phyloP scores from a whole-genome alignment of 2,797 vertebrate species.

The Delichon dasypus region DNA sequence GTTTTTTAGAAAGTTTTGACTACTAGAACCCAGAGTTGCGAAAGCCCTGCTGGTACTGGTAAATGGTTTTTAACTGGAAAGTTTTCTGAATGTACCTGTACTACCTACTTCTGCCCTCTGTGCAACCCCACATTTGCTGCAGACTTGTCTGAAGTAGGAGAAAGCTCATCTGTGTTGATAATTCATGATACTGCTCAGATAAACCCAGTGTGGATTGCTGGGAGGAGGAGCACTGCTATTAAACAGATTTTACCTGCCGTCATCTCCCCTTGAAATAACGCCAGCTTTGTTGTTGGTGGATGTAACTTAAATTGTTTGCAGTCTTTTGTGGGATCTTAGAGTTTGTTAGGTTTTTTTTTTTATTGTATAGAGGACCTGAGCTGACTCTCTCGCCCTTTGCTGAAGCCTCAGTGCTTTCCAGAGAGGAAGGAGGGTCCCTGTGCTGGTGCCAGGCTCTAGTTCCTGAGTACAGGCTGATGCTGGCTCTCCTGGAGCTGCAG shows the following conservation, averaged over 20 bases:
- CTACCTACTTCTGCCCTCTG: background rate
- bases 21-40: background rate
- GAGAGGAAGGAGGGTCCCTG: background rate
- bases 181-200: background rate
- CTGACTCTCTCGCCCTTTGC: background rate
- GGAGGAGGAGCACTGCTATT: background rate
- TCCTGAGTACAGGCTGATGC: background rate
- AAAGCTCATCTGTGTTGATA: background rate
- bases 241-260: background rate
- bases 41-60: background rate
- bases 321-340: background rate
- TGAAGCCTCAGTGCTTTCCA: background rate
- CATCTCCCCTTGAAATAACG: background rate
- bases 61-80: background rate
- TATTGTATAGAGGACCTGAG: background rate
- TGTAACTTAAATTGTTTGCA: background rate
- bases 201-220: background rate
- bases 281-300: background rate
- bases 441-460: background rate
- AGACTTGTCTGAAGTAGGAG: background rate
- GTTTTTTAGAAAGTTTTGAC: background rate
- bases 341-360: background rate
- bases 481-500: background rate
- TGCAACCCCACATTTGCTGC: fast-evolving
- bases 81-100: background rate